Base-by-base conservation (phyloP, 2,113 vertebrate genomes). In the Sinosuthora webbiana region DNA sequence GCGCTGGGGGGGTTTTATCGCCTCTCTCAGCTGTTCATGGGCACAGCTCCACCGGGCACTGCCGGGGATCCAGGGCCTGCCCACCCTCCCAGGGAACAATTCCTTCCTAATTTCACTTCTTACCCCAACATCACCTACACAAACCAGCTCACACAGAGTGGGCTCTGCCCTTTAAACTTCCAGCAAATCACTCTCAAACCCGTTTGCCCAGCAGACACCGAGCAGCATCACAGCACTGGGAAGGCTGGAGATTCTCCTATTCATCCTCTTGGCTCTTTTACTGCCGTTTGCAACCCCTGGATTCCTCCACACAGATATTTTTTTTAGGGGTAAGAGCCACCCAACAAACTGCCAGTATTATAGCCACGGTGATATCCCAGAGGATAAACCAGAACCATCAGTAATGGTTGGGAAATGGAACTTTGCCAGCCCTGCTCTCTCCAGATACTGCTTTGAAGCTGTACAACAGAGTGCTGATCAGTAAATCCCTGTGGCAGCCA, bases 181-280 rank as follows among this genome's bases (percentile, higher is more conserved):
- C 65, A 62, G 62, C 50, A 53, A 62, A 33, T 12, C 4, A 6
- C 45, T 31, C 39, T 37, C 39, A 31, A 57, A 35, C 4, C 15
- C 14, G 0, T 39, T 3, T 12, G 52, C 59, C 56, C 55, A 57
- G 73, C 55, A 65, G 90, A 2, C 6, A 13, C 65, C 24, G 60
- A 85, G 60, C 84, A 50, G 42, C 0, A 6, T 0, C 6, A 1
- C 63, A 37, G 1, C 3, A 0, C 53, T 31, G 9, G 3, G 20
- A 42, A 50, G 69, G 53, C 30, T 35, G 30, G 23, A 30, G 7
- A 6, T 25, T 59, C 59, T 5, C 22, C 20, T 27, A 6, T 42
- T 63, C 25, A 31, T 41, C 7, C 2, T 1, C 33, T 37, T 14
- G 35, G 11, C 31, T 59, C 47, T 37, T 67, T 9, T 7, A 7